These are phyloP conservation scores for Butorides virescens DNA, from an alignment of 2,113 vertebrate genomes.

Conservation along the genomic window DNA sequence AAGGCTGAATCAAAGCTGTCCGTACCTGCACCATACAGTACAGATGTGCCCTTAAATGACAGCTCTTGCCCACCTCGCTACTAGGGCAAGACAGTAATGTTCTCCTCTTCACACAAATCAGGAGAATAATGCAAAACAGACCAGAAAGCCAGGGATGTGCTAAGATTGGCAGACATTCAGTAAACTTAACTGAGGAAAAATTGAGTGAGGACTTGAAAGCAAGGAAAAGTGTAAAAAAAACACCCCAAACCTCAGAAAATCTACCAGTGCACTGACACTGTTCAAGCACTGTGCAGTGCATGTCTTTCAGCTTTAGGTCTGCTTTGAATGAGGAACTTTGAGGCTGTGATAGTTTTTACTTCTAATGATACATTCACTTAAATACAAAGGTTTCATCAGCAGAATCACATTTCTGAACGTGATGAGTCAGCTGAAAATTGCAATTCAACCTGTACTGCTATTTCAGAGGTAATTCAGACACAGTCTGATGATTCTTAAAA, in stretches of 20 bases:
- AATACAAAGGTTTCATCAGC: slow-evolving; percentile 61
- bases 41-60: background rate
- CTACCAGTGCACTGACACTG: background rate
- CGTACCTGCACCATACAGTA: fast-evolving
- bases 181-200: background rate
- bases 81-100: background rate
- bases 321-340: background rate
- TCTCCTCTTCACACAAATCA: background rate
- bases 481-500: slow-evolving; percentile 7
- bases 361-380: slow-evolving; percentile 53
- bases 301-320: background rate
- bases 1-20: background rate
- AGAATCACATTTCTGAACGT: background rate
- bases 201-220: background rate
- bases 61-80: background rate
- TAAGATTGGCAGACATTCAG: background rate
- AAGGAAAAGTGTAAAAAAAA: background rate
- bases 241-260: background rate
- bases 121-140: background rate
- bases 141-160: background rate
- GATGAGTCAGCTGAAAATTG: slow-evolving; percentile 59
- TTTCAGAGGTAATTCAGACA: slow-evolving; percentile 34
- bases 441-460: slow-evolving; percentile 1
- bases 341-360: background rate
- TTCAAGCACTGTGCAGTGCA: background rate